A percentile compares a stretch with the other conserved stretches of the same genome.
Conservation (phyloP, 2,888 invertebrate genomes). For the Xanthia icteritia region DNA sequence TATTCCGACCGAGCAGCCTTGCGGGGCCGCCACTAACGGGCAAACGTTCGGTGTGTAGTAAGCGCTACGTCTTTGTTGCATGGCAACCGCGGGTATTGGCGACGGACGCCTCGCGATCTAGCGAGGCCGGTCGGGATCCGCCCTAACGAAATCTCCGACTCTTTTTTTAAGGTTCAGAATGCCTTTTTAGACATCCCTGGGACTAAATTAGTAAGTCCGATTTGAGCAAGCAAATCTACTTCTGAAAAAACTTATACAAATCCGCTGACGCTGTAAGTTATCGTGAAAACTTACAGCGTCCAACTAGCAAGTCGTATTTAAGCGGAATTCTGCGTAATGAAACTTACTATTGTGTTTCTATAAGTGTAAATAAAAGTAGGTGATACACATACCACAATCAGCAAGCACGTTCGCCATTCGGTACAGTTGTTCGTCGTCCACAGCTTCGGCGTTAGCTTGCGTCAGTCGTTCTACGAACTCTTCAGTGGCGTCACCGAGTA, state of each 20-base stretch:
- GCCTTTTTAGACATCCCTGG: too few relatives aligned
- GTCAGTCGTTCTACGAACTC: constrained; percentile 99
- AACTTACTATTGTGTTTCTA: neutral
- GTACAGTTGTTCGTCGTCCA: constrained; percentile 98
- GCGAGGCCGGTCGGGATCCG: too few relatives aligned
- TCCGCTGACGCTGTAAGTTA: too few relatives aligned
- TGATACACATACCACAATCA: constrained; percentile 80
- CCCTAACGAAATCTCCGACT: too few relatives aligned
- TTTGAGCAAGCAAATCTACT: neutral
- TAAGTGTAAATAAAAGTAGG: neutral
- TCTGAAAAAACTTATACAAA: neutral
- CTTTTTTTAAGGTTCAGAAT: too few relatives aligned
- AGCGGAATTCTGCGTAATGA: neutral
- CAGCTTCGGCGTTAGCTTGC: constrained; percentile 94
- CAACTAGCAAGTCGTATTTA: neutral
- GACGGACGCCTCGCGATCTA: too few relatives aligned
- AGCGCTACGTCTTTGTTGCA: too few relatives aligned
- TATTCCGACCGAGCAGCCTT: too few relatives aligned
- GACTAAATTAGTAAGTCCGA: neutral
- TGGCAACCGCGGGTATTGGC: too few relatives aligned
- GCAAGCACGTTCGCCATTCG: constrained; percentile 89
- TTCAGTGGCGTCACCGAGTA: constrained; percentile 99
- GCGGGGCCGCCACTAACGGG: too few relatives aligned
- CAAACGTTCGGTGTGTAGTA: neutral
- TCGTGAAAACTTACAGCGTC: too few relatives aligned